A percentile compares a stretch with the other conserved stretches of the same genome.
Evolutionary conservation across 2,888 invertebrate species (phyloP).

Genomic region (Anoplius nigerrimus): DNA sequence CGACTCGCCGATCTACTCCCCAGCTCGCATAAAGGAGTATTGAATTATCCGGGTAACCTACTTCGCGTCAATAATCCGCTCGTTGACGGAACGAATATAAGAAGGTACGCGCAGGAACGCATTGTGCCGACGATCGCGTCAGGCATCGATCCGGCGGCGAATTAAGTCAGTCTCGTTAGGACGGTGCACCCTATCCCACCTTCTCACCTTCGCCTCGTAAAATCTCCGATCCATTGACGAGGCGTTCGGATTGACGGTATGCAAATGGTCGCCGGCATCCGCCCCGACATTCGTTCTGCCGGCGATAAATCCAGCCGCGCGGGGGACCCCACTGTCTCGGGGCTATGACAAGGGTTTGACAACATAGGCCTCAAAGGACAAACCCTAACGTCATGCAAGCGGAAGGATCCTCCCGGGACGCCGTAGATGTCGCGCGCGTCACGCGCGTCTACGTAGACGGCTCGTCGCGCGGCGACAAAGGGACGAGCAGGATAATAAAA

Average conservation of each 20-base stretch:
- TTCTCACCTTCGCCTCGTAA: conserved; percentile 19
- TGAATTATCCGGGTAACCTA: no score
- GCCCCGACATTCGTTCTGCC: conserved; percentile 39
- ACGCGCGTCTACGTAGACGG: conserved; percentile 3
- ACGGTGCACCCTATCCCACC: conserved; percentile 22
- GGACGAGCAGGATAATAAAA: not conserved
- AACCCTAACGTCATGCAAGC: conserved; percentile 34
- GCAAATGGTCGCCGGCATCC: conserved; percentile 45
- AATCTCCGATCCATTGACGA: conserved; percentile 15
- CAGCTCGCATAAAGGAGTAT: no score
- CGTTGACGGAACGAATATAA: conserved; percentile 15
- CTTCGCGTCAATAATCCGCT: not conserved
- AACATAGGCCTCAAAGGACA: conserved; percentile 48
- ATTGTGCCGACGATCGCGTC: no score
- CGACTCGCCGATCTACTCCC: no score
- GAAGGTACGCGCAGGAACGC: no score
- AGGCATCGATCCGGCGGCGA: no score
- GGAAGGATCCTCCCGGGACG: conserved; percentile 40
- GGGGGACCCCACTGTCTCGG: conserved; percentile 30
- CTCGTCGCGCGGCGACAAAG: not conserved
- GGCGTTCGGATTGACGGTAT: conserved; percentile 22
- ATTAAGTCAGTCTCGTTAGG: no score
- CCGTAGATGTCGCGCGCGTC: conserved; percentile 4
- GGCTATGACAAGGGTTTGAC: conserved; percentile 42
- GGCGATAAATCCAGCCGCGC: conserved; percentile 42